A percentile compares a stretch with the other conserved stretches of the same genome.
phyloP scores from a whole-genome alignment of 2,113 vertebrate species.

The Oryzias woworae region DNA sequence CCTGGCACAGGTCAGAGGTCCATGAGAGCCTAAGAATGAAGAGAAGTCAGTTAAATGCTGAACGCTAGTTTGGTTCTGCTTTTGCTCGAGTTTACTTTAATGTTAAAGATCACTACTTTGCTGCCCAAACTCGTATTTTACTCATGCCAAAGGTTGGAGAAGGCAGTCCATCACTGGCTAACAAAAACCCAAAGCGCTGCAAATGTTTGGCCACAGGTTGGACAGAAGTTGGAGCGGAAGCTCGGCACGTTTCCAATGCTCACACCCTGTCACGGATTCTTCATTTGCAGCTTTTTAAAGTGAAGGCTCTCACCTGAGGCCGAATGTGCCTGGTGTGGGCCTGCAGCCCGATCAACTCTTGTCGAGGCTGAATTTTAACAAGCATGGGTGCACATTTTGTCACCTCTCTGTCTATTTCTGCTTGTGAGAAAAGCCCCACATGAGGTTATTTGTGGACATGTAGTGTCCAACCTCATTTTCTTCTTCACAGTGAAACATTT shows the following conservation, averaged over 20 bases:
- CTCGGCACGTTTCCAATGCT: slow-evolving; percentile 19
- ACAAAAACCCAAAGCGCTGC: slow-evolving; percentile 56
- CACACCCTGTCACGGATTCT: neutral
- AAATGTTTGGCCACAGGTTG: slow-evolving; percentile 54
- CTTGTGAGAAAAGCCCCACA: slow-evolving; percentile 26
- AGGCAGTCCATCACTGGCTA: slow-evolving; percentile 51
- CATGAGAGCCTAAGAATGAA: slow-evolving; percentile 54
- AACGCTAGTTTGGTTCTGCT: slow-evolving; percentile 24
- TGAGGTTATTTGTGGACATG: slow-evolving; percentile 42
- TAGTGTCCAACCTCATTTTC: neutral
- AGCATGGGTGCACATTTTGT: slow-evolving; percentile 41
- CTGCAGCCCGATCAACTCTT: slow-evolving; percentile 8
- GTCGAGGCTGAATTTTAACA: slow-evolving; percentile 34
- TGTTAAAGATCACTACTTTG: slow-evolving; percentile 45
- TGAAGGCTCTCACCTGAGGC: slow-evolving; percentile 20
- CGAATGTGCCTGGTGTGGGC: slow-evolving; percentile 2
- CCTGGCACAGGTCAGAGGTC: slow-evolving; percentile 63
- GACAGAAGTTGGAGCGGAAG: slow-evolving; percentile 41
- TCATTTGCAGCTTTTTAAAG: slow-evolving; percentile 19
- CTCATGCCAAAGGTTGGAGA: slow-evolving; percentile 47
- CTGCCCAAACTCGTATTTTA: slow-evolving; percentile 36
- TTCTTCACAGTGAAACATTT: too few species aligned
- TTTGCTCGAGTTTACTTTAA: slow-evolving; percentile 63
- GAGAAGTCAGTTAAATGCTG: slow-evolving; percentile 38
- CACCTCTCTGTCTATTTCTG: slow-evolving; percentile 55